Conservation (phyloP, 2,113 vertebrate genomes). For the Suncus etruscus region DNA sequence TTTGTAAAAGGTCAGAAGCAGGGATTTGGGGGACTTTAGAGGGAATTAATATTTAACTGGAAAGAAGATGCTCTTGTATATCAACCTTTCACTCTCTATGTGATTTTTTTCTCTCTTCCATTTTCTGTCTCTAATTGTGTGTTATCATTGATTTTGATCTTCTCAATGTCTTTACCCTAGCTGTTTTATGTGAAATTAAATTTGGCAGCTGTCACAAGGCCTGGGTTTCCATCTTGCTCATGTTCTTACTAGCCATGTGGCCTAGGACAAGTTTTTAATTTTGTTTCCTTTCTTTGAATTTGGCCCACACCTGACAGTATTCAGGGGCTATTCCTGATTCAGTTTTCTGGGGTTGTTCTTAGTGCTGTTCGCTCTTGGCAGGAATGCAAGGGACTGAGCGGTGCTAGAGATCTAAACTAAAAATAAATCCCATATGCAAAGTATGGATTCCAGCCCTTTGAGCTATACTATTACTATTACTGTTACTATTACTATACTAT, state of each 20-base stretch:
- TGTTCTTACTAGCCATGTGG: background rate
- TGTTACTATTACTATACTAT: too few relatives aligned
- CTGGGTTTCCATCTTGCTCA: background rate
- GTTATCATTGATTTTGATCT: conserved; percentile 5
- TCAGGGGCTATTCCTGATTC: too few relatives aligned
- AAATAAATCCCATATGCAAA: too few relatives aligned
- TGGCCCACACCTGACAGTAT: too few relatives aligned
- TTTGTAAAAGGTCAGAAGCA: background rate
- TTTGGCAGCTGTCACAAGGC: background rate
- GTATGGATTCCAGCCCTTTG: too few relatives aligned
- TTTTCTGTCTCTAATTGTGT: background rate
- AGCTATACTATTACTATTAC: too few relatives aligned
- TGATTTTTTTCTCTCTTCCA: fast-evolving
- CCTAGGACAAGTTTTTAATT: too few relatives aligned
- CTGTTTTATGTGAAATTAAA: conserved; percentile 24
- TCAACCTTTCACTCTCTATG: background rate
- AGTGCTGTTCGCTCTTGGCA: too few relatives aligned
- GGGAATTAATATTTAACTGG: background rate
- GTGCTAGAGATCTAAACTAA: too few relatives aligned
- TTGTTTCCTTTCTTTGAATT: too few relatives aligned
- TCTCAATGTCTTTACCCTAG: background rate
- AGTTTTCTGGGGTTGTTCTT: too few relatives aligned
- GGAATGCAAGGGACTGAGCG: too few relatives aligned
- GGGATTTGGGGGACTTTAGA: background rate
- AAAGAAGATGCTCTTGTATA: background rate